A percentile compares a stretch with the other conserved stretches of the same genome.
Conservation (phyloP, 2,888 invertebrate genomes). For the Synanthedon andrenaeformis region DNA sequence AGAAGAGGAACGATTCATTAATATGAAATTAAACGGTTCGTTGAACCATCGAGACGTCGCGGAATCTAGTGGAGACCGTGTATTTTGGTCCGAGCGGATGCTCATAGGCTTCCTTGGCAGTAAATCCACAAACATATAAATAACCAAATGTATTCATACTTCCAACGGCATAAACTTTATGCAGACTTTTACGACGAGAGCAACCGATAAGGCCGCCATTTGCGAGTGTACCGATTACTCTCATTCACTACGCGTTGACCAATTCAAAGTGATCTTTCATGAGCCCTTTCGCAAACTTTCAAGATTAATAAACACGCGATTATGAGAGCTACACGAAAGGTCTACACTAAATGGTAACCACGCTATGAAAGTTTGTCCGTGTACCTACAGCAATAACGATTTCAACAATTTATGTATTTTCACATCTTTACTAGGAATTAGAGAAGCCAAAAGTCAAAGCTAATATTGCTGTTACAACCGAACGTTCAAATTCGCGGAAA, state of each 20-base stretch:
- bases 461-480: not conserved
- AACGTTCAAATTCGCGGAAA: not conserved
- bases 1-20: not conserved
- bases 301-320: not conserved
- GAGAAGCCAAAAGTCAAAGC: slow-evolving; percentile 2
- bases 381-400: not conserved
- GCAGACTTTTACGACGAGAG: slow-evolving; percentile 39
- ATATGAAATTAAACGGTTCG: too few species aligned
- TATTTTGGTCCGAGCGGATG: slow-evolving; percentile 60
- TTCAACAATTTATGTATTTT: slow-evolving; percentile 3
- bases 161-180: slow-evolving; percentile 29
- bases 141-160: slow-evolving; percentile 36
- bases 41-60: slow-evolving; percentile 63
- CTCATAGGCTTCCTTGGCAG: slow-evolving; percentile 50
- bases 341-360: not conserved
- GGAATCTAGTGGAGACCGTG: slow-evolving; percentile 55
- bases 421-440: slow-evolving; percentile 6
- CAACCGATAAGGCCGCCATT: slow-evolving; percentile 37
- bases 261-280: slow-evolving; percentile 9
- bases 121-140: slow-evolving; percentile 57
- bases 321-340: not conserved
- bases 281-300: slow-evolving; percentile 2
- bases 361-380: not conserved
- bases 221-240: slow-evolving; percentile 31
- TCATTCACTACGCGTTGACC: slow-evolving; percentile 22